phyloP scores from a whole-genome alignment of 2,113 vertebrate genomes.

The Melanotaenia duboulayi region DNA sequence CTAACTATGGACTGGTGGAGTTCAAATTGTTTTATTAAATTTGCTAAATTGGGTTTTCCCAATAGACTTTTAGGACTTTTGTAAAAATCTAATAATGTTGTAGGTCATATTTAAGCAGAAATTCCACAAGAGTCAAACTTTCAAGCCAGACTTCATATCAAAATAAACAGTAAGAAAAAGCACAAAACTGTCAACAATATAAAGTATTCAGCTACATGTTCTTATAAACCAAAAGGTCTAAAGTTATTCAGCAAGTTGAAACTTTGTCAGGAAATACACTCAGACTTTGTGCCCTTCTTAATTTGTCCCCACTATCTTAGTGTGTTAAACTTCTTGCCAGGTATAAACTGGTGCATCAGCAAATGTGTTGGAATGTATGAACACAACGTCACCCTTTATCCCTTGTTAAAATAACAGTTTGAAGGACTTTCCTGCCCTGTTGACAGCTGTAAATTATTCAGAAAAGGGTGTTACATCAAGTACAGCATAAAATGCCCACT shows the following conservation, averaged over 20 bases:
- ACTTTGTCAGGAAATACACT: slow-evolving; percentile 28
- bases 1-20: too few species aligned
- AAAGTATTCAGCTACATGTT: slow-evolving; percentile 10
- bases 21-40: too few species aligned
- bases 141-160: neutral
- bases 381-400: neutral
- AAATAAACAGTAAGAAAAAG: slow-evolving; percentile 4
- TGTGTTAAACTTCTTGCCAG: slow-evolving; percentile 28
- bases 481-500: slow-evolving; percentile 2
- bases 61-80: neutral
- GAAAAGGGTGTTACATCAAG: neutral
- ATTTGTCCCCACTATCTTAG: slow-evolving; percentile 27
- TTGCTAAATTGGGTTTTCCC: neutral
- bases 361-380: neutral
- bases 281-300: neutral
- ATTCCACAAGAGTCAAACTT: neutral
- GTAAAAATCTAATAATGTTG: neutral
- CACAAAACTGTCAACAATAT: slow-evolving; percentile 16
- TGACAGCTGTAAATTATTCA: slow-evolving; percentile 24
- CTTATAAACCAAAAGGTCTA: slow-evolving; percentile 21
- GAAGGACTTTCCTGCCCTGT: slow-evolving; percentile 11
- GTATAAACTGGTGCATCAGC: slow-evolving; percentile 25
- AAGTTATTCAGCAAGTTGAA: slow-evolving; percentile 29
- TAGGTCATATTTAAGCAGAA: neutral
- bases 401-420: slow-evolving; percentile 15